Conservation (phyloP, 2,888 invertebrate genomes). For the Calameuta idolon region DNA sequence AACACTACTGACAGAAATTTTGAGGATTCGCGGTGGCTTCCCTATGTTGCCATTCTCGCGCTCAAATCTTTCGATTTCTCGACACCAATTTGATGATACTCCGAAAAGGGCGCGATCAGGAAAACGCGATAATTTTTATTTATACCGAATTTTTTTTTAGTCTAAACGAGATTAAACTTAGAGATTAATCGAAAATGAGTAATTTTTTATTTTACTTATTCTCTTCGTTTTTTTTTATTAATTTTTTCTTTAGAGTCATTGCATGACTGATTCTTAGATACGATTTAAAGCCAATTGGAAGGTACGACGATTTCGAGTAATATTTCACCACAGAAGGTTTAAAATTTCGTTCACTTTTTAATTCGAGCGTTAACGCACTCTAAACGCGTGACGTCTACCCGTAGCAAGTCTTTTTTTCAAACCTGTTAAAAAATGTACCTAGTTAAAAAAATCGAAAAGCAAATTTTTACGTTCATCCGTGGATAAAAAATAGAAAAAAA, state of each 20-base stretch:
- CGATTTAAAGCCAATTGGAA: constrained; percentile 61
- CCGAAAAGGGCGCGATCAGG: background rate
- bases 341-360: background rate
- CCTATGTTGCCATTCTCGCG: constrained; percentile 60
- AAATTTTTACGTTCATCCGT: background rate
- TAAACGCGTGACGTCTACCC: background rate
- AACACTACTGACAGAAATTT: constrained; percentile 1
- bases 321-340: background rate
- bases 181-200: background rate
- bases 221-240: constrained; percentile 10
- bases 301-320: constrained; percentile 51
- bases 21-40: constrained; percentile 37
- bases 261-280: constrained; percentile 59
- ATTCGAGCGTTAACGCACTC: constrained; percentile 1
- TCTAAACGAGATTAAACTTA: background rate
- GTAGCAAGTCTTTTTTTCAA: background rate
- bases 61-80: constrained; percentile 48
- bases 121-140: background rate
- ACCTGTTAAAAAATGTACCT: background rate
- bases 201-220: background rate
- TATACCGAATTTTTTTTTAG: background rate
- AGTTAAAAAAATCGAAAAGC: background rate
- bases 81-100: constrained; percentile 30
- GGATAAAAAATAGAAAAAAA: background rate
- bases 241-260: constrained; percentile 54